Percentiles rank a stretch among this genome's conserved stretches.
These are phyloP conservation scores for Dreissena polymorpha DNA, from an alignment of 1,140 invertebrate genomes.

Conservation along the genomic window DNA sequence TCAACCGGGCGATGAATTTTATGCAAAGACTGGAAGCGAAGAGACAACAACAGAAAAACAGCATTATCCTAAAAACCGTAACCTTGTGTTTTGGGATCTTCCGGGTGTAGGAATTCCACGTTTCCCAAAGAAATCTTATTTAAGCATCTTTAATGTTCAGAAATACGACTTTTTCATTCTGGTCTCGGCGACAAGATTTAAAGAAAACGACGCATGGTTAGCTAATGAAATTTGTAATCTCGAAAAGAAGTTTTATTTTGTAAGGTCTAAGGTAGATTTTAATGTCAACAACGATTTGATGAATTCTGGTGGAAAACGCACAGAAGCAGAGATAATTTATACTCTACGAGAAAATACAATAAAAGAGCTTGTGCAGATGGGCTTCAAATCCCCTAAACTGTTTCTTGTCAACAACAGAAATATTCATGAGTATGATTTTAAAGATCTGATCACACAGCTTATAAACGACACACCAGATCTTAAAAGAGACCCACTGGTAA, in stretches of 20 bases:
- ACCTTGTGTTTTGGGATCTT: no score
- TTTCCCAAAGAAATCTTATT: background rate
- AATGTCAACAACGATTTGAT: background rate
- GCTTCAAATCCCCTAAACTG: background rate
- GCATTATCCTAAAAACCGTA: background rate
- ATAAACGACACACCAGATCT: no score
- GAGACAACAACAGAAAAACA: background rate
- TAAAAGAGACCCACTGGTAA: no score
- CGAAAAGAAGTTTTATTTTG: no score
- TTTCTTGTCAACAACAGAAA: slow-evolving; percentile 11
- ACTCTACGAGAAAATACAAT: background rate
- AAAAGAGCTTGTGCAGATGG: background rate
- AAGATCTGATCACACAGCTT: no score
- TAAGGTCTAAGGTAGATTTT: background rate
- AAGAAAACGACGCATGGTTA: slow-evolving; percentile 8
- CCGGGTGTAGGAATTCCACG: background rate
- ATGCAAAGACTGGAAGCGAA: background rate
- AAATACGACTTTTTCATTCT: slow-evolving; percentile 32
- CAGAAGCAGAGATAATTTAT: background rate
- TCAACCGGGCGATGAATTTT: background rate
- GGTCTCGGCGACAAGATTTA: background rate
- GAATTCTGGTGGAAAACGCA: background rate
- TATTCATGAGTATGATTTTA: no score
- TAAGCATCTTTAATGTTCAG: background rate
- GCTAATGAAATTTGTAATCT: slow-evolving; percentile 7